phyloP scores from a whole-genome alignment of 2,113 vertebrate species.

The Formicarius rufipectus region DNA sequence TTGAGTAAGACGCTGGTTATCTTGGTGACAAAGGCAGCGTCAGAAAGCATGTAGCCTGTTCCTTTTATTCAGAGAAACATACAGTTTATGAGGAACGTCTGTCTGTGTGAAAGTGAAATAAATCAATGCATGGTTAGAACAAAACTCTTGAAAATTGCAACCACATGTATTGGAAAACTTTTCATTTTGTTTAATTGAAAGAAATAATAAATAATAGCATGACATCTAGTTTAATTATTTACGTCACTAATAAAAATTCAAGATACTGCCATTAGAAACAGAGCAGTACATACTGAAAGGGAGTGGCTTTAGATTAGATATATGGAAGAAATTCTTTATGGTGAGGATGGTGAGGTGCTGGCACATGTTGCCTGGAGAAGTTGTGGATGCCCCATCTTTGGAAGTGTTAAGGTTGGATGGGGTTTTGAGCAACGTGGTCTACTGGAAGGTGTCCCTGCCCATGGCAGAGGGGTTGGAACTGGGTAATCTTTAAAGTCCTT shows the following conservation, averaged over 20 bases:
- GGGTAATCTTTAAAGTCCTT: not conserved
- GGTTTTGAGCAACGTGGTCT: not conserved
- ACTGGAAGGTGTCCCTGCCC: not conserved
- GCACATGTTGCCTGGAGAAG: not conserved
- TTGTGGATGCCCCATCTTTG: no score
- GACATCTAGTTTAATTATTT: not conserved
- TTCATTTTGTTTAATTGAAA: not conserved
- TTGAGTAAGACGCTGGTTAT: not conserved
- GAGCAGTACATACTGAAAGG: not conserved
- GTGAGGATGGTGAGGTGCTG: not conserved
- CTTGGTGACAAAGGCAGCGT: not conserved
- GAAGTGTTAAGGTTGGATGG: not conserved
- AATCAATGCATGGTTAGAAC: not conserved
- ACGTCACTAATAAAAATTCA: not conserved
- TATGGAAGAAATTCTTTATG: not conserved
- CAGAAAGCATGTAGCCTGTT: not conserved
- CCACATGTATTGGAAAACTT: not conserved
- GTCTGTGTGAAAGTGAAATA: not conserved
- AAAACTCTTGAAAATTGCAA: not conserved
- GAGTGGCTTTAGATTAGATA: not conserved
- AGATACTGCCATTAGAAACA: not conserved
- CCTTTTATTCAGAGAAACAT: not conserved
- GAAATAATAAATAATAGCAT: not conserved
- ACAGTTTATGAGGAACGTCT: rapidly evolving
- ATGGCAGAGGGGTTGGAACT: not conserved